A percentile compares a stretch with the other conserved stretches of the same genome.
These are phyloP conservation scores for Eospalax fontanierii DNA, from an alignment of 2,797 vertebrate species.

Conservation along the genomic window DNA sequence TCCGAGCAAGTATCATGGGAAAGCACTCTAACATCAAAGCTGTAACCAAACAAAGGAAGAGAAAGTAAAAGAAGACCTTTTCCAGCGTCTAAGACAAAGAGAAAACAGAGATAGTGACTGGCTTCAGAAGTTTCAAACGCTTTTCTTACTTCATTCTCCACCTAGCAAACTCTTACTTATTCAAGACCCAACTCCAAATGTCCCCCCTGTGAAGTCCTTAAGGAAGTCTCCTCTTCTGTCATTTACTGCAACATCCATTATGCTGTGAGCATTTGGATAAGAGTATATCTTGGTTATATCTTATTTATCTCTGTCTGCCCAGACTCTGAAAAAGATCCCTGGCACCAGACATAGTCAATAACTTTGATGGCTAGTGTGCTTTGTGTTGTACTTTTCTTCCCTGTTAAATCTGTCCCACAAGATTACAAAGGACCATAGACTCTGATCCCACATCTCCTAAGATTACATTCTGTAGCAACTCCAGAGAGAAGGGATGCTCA, in stretches of 20 bases:
- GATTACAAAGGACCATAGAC: neutral
- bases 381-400: neutral
- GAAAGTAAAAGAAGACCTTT: neutral
- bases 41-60: neutral
- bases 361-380: neutral
- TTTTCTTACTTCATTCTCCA: neutral
- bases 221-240: neutral
- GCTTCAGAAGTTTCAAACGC: constrained; percentile 2
- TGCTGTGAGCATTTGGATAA: neutral
- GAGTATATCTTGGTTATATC: neutral
- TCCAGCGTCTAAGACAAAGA: neutral
- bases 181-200: neutral
- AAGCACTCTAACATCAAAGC: neutral
- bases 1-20: neutral
- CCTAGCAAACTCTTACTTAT: constrained; percentile 1
- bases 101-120: neutral
- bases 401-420: neutral
- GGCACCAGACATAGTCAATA: neutral
- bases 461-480: neutral
- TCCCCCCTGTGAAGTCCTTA: neutral
- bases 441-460: neutral
- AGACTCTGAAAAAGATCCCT: neutral
- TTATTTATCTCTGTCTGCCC: neutral
- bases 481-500: neutral
- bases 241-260: neutral